Percentiles rank a stretch among this genome's conserved stretches.
Conservation (phyloP, 2,888 invertebrate species). For the Dyspetes luteomarginatus region DNA sequence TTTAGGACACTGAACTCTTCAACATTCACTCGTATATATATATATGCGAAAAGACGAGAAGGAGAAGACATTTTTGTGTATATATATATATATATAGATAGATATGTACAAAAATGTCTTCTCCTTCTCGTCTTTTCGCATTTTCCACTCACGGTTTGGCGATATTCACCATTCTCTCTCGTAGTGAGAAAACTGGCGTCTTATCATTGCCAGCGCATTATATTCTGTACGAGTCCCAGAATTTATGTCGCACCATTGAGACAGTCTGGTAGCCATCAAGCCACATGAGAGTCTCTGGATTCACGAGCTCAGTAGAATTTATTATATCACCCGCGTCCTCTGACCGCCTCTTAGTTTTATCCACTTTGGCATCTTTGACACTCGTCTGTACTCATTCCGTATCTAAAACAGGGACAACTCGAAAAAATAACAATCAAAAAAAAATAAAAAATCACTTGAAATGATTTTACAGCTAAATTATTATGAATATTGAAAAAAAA, state of each 20-base stretch:
- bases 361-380: conserved; percentile 17
- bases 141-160: conserved; percentile 11
- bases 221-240: not conserved
- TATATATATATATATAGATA: conserved; percentile 4
- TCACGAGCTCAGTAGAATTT: conserved; percentile 9
- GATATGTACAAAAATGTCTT: not conserved
- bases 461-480: not conserved
- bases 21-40: not conserved
- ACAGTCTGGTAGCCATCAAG: conserved; percentile 16
- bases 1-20: conserved; percentile 53
- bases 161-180: conserved; percentile 28
- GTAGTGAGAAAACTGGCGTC: not conserved
- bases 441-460: not conserved
- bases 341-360: conserved; percentile 10
- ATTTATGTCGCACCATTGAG: conserved; percentile 33
- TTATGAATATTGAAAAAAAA: not conserved
- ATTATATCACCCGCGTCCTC: conserved; percentile 16
- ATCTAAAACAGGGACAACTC: not conserved
- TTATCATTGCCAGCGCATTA: conserved; percentile 19
- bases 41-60: no score
- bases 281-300: not conserved
- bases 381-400: not conserved
- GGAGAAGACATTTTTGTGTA: no score
- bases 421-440: no score
- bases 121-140: conserved; percentile 4